These are phyloP conservation scores for Julus scandinavius DNA, from an alignment of 2,888 invertebrate species.

Conservation along the genomic window DNA sequence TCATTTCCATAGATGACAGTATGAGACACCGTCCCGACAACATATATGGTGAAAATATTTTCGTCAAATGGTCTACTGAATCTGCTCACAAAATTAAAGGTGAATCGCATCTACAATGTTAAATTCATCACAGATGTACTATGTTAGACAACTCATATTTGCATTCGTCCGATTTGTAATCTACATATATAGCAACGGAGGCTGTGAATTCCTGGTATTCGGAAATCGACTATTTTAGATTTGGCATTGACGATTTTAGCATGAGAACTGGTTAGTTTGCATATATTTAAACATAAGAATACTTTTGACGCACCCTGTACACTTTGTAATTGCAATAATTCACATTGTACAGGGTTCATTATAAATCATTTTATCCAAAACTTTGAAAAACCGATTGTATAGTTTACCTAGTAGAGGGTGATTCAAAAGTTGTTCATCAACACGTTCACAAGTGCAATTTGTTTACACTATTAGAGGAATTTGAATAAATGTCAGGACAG, in stretches of 20 bases:
- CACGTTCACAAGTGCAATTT: no score
- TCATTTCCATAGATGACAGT: conserved; percentile 74
- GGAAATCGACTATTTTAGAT: conserved; percentile 77
- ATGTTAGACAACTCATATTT: no score
- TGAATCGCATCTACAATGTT: background rate
- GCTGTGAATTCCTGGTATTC: conserved; percentile 82
- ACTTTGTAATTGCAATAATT: no score
- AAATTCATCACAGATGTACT: background rate
- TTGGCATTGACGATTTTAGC: conserved; percentile 70
- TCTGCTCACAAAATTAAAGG: conserved; percentile 69
- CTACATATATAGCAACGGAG: conserved; percentile 65
- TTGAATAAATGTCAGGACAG: no score
- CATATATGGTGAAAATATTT: conserved; percentile 85
- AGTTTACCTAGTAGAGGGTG: no score
- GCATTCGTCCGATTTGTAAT: background rate
- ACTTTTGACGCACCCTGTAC: no score
- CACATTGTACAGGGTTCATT: no score
- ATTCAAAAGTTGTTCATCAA: no score
- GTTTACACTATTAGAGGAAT: no score
- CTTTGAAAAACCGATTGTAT: no score
- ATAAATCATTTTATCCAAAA: no score
- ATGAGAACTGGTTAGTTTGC: background rate
- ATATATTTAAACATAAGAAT: no score
- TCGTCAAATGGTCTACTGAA: conserved; percentile 76
- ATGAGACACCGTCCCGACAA: conserved; percentile 81